These are phyloP conservation scores for Hypomesus transpacificus DNA, from an alignment of 2,113 vertebrate species.

Conservation along the genomic window DNA sequence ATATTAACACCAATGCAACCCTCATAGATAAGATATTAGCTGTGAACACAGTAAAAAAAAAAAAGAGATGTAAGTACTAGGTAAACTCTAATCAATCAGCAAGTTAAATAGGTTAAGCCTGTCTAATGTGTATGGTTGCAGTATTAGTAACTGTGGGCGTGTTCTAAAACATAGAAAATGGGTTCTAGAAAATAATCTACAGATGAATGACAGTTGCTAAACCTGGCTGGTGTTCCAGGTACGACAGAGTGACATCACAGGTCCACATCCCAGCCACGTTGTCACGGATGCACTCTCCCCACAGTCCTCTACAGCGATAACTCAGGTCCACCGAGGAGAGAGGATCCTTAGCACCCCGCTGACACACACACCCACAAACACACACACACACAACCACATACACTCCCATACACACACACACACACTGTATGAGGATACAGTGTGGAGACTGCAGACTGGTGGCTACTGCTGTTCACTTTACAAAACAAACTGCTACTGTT, in stretches of 20 bases:
- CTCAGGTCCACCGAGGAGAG: constrained; percentile 43
- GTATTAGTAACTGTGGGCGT: too few species aligned
- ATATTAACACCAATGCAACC: background rate
- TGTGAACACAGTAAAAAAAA: background rate
- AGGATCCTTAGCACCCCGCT: constrained; percentile 47
- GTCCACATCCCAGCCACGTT: constrained; percentile 44
- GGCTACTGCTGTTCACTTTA: constrained; percentile 2
- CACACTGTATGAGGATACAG: background rate
- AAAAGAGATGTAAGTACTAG: too few species aligned
- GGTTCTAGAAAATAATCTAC: background rate
- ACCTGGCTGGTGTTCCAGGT: constrained; percentile 35
- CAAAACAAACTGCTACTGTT: background rate
- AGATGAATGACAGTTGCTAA: background rate
- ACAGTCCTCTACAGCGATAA: constrained; percentile 34
- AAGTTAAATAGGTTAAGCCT: too few species aligned
- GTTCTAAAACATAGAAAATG: background rate
- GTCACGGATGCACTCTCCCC: constrained; percentile 48
- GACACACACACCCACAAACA: background rate
- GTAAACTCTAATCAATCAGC: too few species aligned
- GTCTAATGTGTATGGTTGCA: too few species aligned
- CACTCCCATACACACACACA: background rate
- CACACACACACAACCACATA: background rate
- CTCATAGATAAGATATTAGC: background rate
- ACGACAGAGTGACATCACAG: constrained; percentile 42
- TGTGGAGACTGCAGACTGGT: constrained; percentile 28